Evolutionary conservation across 92 coral and sea anemone species (phyloP).

Genomic region (Virgularia gustaviana): DNA sequence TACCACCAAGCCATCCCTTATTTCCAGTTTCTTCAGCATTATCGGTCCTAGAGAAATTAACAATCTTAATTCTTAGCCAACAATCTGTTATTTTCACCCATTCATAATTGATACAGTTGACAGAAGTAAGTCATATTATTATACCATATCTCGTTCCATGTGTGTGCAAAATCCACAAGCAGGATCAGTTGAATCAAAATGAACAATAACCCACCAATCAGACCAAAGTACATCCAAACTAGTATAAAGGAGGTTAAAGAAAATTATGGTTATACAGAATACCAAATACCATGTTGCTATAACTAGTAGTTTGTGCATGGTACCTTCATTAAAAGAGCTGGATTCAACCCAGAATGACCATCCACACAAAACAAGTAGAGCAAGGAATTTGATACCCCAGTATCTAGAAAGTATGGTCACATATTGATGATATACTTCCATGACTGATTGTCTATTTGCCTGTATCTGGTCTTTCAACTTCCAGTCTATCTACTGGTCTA

Average conservation of each 20-base stretch:
- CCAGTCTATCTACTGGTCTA: too few species aligned
- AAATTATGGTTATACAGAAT: background rate
- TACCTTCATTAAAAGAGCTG: conserved; percentile 78
- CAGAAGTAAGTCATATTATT: background rate
- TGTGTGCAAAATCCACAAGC: conserved; percentile 92
- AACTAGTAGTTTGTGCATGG: too few species aligned
- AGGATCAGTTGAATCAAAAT: conserved; percentile 79
- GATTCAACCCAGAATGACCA: conserved; percentile 88
- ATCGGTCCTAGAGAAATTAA: conserved; percentile 57
- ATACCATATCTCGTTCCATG: conserved; percentile 95
- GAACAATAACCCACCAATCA: conserved; percentile 78
- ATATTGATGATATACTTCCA: too few species aligned
- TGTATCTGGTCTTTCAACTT: too few species aligned
- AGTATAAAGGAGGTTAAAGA: background rate
- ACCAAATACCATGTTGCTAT: background rate
- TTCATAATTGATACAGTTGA: background rate
- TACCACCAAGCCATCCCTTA: conserved; percentile 85
- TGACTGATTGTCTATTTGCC: too few species aligned
- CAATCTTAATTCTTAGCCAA: background rate
- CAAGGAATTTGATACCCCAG: conserved; percentile 85
- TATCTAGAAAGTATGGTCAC: conserved; percentile 38
- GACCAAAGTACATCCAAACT: conserved; percentile 94
- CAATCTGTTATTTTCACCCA: background rate
- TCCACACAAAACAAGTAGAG: conserved; percentile 66
- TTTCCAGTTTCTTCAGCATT: conserved; percentile 81